Evolutionary conservation across 1,140 invertebrate genomes (phyloP).

Genomic region (Parasteatoda tepidariorum): DNA sequence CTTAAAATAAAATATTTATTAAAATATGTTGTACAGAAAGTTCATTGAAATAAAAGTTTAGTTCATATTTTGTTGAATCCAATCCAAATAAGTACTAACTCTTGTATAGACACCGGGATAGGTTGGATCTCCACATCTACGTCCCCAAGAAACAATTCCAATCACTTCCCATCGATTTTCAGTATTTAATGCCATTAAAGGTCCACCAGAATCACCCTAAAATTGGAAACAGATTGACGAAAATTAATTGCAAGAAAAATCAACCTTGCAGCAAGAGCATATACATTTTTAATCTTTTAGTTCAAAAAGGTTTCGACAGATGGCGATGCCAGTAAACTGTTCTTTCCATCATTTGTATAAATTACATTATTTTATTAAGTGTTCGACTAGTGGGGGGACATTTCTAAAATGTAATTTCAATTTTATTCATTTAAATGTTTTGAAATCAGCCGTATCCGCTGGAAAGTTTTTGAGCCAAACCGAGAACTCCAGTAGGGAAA

Average conservation of each 20-base stretch:
- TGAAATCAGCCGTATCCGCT: too few species aligned
- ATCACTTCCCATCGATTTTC: slow-evolving; percentile 62
- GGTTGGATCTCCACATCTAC: slow-evolving; percentile 78
- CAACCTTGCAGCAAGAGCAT: too few species aligned
- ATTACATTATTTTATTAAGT: too few species aligned
- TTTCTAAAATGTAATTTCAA: too few species aligned
- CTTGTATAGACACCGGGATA: slow-evolving; percentile 68
- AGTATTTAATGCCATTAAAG: slow-evolving; percentile 67
- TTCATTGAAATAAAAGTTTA: background rate
- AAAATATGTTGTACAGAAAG: background rate
- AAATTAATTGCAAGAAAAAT: slow-evolving; percentile 14
- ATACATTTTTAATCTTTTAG: too few species aligned
- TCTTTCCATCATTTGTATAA: too few species aligned
- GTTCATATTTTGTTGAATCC: slow-evolving; percentile 53
- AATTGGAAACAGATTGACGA: slow-evolving; percentile 50
- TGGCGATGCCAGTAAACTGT: too few species aligned
- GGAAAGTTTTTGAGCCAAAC: too few species aligned
- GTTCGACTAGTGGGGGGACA: too few species aligned
- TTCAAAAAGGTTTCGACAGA: too few species aligned
- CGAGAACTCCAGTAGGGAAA: too few species aligned
- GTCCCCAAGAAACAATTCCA: slow-evolving; percentile 69
- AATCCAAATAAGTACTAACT: slow-evolving; percentile 62
- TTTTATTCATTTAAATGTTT: too few species aligned
- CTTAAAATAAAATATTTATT: background rate
- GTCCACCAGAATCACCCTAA: slow-evolving; percentile 80